Evolutionary conservation across 2,888 invertebrate species (phyloP), one percentile per base, ranked within the genome.

Genomic region (Heliconius aoede): DNA sequence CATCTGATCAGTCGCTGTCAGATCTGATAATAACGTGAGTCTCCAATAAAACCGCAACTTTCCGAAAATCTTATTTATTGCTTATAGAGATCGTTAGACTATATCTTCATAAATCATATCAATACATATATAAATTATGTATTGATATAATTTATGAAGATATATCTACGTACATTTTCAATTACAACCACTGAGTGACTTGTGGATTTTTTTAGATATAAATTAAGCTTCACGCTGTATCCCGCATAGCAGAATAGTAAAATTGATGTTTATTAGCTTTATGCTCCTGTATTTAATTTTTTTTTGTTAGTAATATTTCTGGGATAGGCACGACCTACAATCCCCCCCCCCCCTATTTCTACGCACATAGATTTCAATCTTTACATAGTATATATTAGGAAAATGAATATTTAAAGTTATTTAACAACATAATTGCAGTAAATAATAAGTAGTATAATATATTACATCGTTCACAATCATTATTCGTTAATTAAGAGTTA

Each of bases 1-100:
- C 55, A 55, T 40, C 8, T 55, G 24, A 51, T 28, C 30, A 69
- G n/a, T 51, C 69, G 69, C 69, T 69, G 69, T 55, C 69, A 69
- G 69, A 3, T 32, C 18, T 24, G 24, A 69, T 69, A 55, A 69
- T 32, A 68, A 28, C 51, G 15, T 55, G 30, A 30, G 55, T 8
- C 55, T 51, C 15, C 32, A 69, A 69, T 69, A 69, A 69, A 69
- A 55, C 69, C 69, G 18, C 51, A 30, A 15, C 4, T 3, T 5
- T 55, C 55, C 15, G 30, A 69, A 32, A 32, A 69, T 69, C 46
- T 46, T 46, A 46, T 46, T 46, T 46, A 46, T 21, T 46, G 8
- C 68, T 51, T 28, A 68, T 21, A 32, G 32, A 64, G 32, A 64
- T 64, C 64, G 32, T 64, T 64, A 64, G 64, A n/a, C 7, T 5